phyloP scores from a whole-genome alignment of 1,140 invertebrate species.

The Trichonephila clavata region DNA sequence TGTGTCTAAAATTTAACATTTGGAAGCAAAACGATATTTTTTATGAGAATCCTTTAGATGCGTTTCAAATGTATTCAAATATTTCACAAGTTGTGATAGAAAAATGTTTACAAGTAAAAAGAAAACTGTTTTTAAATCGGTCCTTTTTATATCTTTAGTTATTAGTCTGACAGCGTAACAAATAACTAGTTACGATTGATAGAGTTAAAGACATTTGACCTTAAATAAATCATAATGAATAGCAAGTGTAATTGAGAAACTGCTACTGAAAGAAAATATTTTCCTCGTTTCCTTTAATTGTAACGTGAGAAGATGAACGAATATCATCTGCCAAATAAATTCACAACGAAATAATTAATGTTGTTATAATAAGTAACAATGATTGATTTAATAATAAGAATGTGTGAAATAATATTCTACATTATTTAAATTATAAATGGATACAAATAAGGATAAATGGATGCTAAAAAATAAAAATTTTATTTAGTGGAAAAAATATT shows the following conservation, averaged over 20 bases:
- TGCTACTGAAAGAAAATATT: background rate
- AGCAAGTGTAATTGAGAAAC: background rate
- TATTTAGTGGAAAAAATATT: too few species aligned
- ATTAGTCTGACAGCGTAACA: background rate
- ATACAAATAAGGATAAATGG: too few species aligned
- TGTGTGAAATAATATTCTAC: too few species aligned
- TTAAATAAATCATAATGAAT: background rate
- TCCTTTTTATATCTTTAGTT: background rate
- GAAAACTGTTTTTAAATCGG: too few species aligned
- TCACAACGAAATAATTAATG: too few species aligned
- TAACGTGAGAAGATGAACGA: background rate
- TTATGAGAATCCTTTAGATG: background rate
- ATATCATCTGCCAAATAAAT: too few species aligned
- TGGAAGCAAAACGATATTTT: background rate
- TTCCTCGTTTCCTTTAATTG: background rate
- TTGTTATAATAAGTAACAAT: too few species aligned
- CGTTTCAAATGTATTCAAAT: background rate
- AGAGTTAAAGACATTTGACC: background rate
- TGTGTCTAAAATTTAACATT: background rate
- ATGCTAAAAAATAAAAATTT: too few species aligned
- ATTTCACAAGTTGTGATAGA: too few species aligned
- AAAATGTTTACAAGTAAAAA: too few species aligned
- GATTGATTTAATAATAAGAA: too few species aligned
- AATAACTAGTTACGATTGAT: background rate
- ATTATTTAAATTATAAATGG: too few species aligned